These are phyloP conservation scores for Protaetia brevitarsis DNA, from an alignment of 1,140 invertebrate species.

Conservation along the genomic window DNA sequence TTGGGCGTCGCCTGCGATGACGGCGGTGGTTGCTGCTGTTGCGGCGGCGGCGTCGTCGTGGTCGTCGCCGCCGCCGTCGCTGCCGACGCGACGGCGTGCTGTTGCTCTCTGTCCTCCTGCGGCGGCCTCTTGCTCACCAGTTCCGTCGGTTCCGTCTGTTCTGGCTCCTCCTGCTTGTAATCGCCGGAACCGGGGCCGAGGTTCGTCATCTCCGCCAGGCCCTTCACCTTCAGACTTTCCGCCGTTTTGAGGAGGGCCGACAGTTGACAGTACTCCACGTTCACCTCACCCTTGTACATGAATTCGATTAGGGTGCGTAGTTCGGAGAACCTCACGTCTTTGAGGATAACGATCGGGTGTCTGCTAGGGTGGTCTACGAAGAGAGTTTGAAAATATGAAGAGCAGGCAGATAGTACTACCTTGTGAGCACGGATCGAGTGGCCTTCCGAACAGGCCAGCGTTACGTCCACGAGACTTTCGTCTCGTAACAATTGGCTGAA, in stretches of 20 bases:
- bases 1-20: slow-evolving; percentile 31
- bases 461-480: slow-evolving; percentile 92
- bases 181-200: slow-evolving; percentile 53
- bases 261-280: slow-evolving; percentile 89
- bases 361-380: slow-evolving; percentile 86
- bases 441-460: slow-evolving; percentile 90
- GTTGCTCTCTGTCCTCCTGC: slow-evolving; percentile 6
- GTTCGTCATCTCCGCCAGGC: slow-evolving; percentile 87
- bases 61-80: slow-evolving; percentile 39
- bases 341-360: slow-evolving; percentile 90
- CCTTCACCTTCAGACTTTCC: slow-evolving; percentile 83
- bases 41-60: slow-evolving; percentile 31
- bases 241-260: slow-evolving; percentile 88
- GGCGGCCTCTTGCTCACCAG: slow-evolving; percentile 38
- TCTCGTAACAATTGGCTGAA: slow-evolving; percentile 92
- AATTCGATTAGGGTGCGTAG: slow-evolving; percentile 89
- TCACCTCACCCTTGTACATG: slow-evolving; percentile 95
- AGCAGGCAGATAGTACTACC: slow-evolving; percentile 88
- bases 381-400: slow-evolving; percentile 88
- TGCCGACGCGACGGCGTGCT: background rate
- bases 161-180: slow-evolving; percentile 42
- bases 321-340: slow-evolving; percentile 87
- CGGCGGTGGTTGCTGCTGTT: slow-evolving; percentile 26
- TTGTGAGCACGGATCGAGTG: slow-evolving; percentile 92
- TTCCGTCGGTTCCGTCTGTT: slow-evolving; percentile 48